phyloP scores from a whole-genome alignment of 1,140 invertebrate genomes.

The Drosophila nigromelanica region DNA sequence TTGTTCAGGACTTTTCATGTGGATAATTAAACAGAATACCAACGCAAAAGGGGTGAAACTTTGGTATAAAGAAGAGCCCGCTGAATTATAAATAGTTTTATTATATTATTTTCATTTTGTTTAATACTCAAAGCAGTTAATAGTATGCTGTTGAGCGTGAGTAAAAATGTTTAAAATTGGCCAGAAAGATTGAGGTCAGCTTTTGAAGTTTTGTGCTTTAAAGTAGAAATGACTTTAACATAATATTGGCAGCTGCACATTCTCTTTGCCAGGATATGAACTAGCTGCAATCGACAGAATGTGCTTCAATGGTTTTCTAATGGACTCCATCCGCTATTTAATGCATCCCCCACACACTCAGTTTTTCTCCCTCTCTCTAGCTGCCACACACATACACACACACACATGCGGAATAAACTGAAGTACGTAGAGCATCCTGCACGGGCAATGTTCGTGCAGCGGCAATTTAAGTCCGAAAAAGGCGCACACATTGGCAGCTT shows the following conservation, averaged over 20 bases:
- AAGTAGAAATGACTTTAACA: conserved; percentile 22
- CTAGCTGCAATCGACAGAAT: conserved; percentile 78
- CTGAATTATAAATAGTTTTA: conserved; percentile 44
- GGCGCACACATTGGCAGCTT: conserved; percentile 78
- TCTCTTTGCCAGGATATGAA: conserved; percentile 66
- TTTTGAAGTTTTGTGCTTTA: not conserved
- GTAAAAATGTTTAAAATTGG: conserved; percentile 1
- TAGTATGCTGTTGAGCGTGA: conserved; percentile 42
- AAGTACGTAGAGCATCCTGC: conserved; percentile 31
- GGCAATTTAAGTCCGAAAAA: conserved; percentile 77
- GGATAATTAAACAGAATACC: conserved; percentile 80
- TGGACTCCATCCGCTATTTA: conserved; percentile 80
- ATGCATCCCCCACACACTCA: conserved; percentile 54
- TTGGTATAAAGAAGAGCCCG: conserved; percentile 21
- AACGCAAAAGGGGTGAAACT: conserved; percentile 33
- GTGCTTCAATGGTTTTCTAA: conserved; percentile 81
- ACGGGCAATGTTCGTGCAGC: conserved; percentile 25
- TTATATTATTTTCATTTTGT: conserved; percentile 49
- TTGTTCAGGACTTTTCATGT: conserved; percentile 70
- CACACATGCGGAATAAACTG: conserved; percentile 11
- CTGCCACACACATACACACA: not conserved
- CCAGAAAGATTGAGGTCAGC: conserved; percentile 25
- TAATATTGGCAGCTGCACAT: conserved; percentile 71
- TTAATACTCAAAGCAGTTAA: conserved; percentile 53
- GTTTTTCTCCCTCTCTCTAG: not conserved